These are phyloP conservation scores for Hycleus phaleratus DNA, from an alignment of 1,140 invertebrate species.

Conservation along the genomic window DNA sequence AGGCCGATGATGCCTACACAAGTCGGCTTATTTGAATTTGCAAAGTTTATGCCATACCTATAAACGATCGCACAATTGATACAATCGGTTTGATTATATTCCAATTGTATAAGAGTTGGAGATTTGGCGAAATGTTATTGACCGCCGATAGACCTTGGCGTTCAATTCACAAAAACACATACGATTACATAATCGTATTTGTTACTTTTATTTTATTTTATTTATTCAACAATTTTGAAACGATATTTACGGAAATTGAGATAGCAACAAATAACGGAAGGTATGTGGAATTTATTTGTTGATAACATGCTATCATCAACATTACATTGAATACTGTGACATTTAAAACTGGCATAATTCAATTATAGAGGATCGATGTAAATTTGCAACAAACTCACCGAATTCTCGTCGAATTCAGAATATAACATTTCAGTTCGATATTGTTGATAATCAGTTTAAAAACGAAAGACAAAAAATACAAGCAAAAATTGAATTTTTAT, in stretches of 20 bases:
- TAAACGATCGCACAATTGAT: neutral
- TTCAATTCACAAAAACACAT: neutral
- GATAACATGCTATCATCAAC: slow-evolving; percentile 4
- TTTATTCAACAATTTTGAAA: too few species aligned
- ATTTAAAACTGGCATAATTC: neutral
- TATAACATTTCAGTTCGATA: neutral
- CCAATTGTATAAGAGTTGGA: neutral
- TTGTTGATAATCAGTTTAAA: neutral
- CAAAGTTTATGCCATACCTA: neutral
- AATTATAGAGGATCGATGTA: neutral
- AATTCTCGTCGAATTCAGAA: neutral
- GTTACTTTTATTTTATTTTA: too few species aligned
- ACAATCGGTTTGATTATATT: slow-evolving; percentile 1
- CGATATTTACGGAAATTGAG: too few species aligned
- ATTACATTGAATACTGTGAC: neutral
- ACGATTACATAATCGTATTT: too few species aligned
- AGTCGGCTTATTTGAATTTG: slow-evolving; percentile 7
- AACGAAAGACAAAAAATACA: slow-evolving; percentile 1
- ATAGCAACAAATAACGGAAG: neutral
- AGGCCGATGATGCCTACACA: neutral
- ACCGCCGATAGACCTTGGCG: slow-evolving; percentile 9
- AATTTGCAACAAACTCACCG: neutral
- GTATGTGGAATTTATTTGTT: slow-evolving; percentile 6
- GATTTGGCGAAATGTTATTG: slow-evolving; percentile 11
- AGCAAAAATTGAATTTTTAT: slow-evolving; percentile 5